Conservation (phyloP, 2,113 vertebrate genomes). For the Strix uralensis region DNA sequence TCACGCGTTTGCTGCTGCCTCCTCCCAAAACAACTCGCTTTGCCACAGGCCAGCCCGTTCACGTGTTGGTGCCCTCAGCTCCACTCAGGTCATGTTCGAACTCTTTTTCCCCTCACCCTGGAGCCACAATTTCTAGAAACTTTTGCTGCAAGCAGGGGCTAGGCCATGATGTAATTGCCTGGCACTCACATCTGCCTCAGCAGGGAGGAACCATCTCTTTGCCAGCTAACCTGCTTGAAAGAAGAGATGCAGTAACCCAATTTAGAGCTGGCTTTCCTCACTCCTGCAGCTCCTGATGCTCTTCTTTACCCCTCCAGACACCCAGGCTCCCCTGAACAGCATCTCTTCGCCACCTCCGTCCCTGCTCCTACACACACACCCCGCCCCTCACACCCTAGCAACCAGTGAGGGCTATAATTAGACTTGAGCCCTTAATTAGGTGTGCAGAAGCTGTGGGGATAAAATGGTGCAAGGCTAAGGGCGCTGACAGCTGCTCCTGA, state of each 20-base stretch:
- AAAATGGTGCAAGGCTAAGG: neutral
- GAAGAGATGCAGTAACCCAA: neutral
- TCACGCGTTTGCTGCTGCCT: neutral
- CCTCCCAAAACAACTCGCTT: neutral
- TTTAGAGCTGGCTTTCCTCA: neutral
- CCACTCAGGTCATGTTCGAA: accelerated
- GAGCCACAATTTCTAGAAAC: neutral
- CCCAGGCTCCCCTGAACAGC: neutral
- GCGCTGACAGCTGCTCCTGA: neutral
- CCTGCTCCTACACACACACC: neutral
- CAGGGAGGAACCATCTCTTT: neutral
- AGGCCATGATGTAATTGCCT: neutral
- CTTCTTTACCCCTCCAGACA: neutral
- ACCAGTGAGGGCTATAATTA: neutral
- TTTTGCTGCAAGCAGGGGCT: neutral
- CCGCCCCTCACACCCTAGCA: neutral
- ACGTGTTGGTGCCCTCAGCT: neutral
- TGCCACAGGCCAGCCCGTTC: neutral
- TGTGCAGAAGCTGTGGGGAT: neutral
- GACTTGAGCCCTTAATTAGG: constrained; percentile 42
- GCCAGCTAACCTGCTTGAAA: neutral
- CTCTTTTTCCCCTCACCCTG: neutral
- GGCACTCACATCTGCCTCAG: neutral
- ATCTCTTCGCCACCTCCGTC: neutral
- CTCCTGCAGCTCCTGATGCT: neutral